Base-by-base conservation (phyloP, 2,113 vertebrate species). In the Nestor notabilis region DNA sequence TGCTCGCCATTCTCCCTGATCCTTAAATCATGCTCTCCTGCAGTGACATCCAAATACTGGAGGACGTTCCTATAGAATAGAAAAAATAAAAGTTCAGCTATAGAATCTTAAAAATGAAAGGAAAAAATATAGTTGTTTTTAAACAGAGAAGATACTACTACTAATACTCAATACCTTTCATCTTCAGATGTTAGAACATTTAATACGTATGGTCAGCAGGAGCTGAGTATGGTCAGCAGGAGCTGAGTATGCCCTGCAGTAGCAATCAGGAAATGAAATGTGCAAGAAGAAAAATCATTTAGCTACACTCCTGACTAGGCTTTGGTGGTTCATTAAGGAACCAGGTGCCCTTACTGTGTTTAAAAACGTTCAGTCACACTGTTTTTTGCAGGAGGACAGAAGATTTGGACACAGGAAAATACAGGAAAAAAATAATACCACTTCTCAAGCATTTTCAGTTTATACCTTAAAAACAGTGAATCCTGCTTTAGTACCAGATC, bases 11-110 rank as follows among this genome's bases (percentile, higher is more conserved):
- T 88, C 44, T 99, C 99, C 7, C 33, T 60, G 44, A 97, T 53
- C 46, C 91, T 96, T 82, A 98, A 97, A 89, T 99, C 97, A 37
- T 98, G 97, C 53, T 99, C 98, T 17, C 99, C 99, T 80, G 98
- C 98, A 65, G 97, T 98, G 64, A 98, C 98, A 5, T 80, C 97
- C 92, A 98, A 53, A 25, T 44, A 52, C n/a, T 72, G n/a, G 9
- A 76, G 69, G 10, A 53, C 19, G 14, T 95, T 93, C 77, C 98
- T 98, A 68, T 28, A 49, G 82, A 85, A 91, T 4, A n/a, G 81
- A 43, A 91, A 91, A 50, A 89, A 75, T 4, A 35, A 7, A 76
- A 47, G 10, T 60, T 88, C 43, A 83, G n/a, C 76, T n/a, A 53
- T 4, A 6, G 5, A 53, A 43, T 56, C 43, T 37, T 63, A 17